Percentiles rank a stretch among this genome's conserved stretches.
Evolutionary conservation across 2,113 vertebrate species (phyloP).

Genomic region (Bubo bubo): DNA sequence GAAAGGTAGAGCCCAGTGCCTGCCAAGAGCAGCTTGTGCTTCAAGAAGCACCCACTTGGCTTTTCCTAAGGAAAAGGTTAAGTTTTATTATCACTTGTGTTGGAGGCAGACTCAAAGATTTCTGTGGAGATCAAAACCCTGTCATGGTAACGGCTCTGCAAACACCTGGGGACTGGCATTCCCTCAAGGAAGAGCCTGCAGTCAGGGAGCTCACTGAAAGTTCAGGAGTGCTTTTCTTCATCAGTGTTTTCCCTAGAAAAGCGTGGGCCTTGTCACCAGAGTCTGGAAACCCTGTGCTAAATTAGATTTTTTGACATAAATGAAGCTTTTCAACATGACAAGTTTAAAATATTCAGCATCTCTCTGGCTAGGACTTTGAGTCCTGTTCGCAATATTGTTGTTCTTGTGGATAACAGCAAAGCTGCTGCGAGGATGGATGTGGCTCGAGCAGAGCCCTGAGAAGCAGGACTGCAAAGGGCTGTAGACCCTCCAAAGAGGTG

Average conservation of each 20-base stretch:
- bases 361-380: not conserved
- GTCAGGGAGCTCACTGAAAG: accelerated
- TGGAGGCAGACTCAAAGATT: not conserved
- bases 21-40: not conserved
- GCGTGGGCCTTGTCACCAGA: not conserved
- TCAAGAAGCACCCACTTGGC: not conserved
- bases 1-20: not conserved
- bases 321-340: not conserved
- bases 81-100: not conserved
- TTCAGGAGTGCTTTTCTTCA: not conserved
- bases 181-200: not conserved
- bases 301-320: not conserved
- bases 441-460: not conserved
- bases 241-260: not conserved
- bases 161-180: not conserved
- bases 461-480: not conserved
- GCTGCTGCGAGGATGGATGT: not conserved
- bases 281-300: not conserved
- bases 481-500: not conserved
- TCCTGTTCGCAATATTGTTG: not conserved
- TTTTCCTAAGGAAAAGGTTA: not conserved
- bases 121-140: not conserved
- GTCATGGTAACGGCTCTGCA: not conserved
- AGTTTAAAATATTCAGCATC: not conserved
- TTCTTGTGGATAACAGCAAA: not conserved